A percentile compares a stretch with the other conserved stretches of the same genome.
Evolutionary conservation across 2,113 vertebrate species (phyloP).

Genomic region (Corvus cornix): DNA sequence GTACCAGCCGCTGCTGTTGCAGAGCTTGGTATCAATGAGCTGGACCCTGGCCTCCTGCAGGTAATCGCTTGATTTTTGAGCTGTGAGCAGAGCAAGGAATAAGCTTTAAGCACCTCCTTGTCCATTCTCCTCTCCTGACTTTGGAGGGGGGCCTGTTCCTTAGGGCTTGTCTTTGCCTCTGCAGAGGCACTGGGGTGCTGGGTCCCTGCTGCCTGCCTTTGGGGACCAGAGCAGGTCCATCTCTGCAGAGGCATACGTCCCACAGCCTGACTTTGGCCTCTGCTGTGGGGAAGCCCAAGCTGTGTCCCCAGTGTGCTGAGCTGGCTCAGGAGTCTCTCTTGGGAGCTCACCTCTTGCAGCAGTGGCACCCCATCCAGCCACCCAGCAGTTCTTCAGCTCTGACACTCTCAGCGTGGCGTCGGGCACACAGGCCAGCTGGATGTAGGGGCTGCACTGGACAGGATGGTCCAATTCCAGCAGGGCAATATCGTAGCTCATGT

Average conservation of each 20-base stretch:
- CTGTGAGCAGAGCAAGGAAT: not conserved
- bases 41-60: not conserved
- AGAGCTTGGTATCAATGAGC: accelerated
- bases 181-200: accelerated
- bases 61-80: accelerated
- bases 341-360: too few species aligned
- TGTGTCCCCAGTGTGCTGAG: too few species aligned
- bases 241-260: accelerated
- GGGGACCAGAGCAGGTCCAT: accelerated
- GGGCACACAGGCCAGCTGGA: conserved; percentile 20
- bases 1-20: not conserved
- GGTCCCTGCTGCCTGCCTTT: too few species aligned
- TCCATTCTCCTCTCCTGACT: accelerated
- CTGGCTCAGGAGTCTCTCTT: too few species aligned
- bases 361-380: too few species aligned
- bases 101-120: accelerated
- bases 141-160: not conserved
- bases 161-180: not conserved
- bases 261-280: accelerated
- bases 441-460: not conserved
- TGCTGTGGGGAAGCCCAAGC: too few species aligned
- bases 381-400: too few species aligned
- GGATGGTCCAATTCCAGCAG: not conserved
- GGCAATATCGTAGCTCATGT: not conserved
- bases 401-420: too few species aligned